Evolutionary conservation across 1,140 invertebrate species (phyloP), one percentile per base, ranked within the genome.

Genomic region (Calosoma granatense): DNA sequence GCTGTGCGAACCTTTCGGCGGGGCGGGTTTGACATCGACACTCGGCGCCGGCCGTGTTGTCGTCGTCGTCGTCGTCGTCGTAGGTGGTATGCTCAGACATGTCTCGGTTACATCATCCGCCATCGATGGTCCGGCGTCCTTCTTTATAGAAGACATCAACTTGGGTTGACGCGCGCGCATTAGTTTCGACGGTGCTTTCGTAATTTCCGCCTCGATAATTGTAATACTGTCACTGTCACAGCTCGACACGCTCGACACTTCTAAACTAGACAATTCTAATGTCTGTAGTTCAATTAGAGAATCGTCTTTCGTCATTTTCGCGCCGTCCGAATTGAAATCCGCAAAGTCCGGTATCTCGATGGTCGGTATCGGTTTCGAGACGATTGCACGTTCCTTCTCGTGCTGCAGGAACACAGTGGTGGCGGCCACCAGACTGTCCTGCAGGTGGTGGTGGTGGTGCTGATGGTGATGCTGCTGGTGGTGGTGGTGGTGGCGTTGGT

Each of bases 201-300:
- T 47, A 12, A 47, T 47, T 47, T 47, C 41, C 41, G 41, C 41
- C 17, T 47, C 41, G 15, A 47, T 47, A 11, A 47, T 47, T 47
- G 41, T 47, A 47, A 47, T 61, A 62, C 60, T 59, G 53, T 57
- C 30, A 59, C 62, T 21, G 57, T 61, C 56, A 43, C 52, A n/a
- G 22, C 58, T 51, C 61, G 57, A 43, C 53, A 22, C 11, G 26
- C 53, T 60, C 15, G 63, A 61, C 20, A 58, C 22, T 30, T 71
- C 69, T 60, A 62, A 65, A 62, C 70, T 72, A 17, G 72, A 73
- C 1, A 67, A 57, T 58, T 74, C 71, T 60, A 74, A 63, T 55
- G 68, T 65, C 55, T 72, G 65, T 56, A 74, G 59, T 60, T 74
- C 72, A 52, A 74, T 70, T 17, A 72, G 61, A 17, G 69, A 68